A percentile compares a stretch with the other conserved stretches of the same genome.
These are phyloP conservation scores for Pithys albifrons DNA, from an alignment of 2,113 vertebrate species.

Conservation along the genomic window DNA sequence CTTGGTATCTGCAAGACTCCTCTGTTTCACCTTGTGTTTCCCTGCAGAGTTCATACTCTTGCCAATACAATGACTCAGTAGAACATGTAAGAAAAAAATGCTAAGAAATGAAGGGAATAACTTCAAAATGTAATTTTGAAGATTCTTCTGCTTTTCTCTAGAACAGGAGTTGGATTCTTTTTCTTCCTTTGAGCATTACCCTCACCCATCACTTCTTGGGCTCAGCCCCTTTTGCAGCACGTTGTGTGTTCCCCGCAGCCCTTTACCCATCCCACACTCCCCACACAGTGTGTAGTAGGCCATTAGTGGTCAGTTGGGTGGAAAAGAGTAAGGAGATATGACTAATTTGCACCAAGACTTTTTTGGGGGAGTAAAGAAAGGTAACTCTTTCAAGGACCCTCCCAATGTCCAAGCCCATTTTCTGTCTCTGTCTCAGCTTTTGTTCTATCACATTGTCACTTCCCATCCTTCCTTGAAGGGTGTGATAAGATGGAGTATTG, in stretches of 20 bases:
- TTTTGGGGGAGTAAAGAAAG: background rate
- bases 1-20: background rate
- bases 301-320: background rate
- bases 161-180: background rate
- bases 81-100: background rate
- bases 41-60: background rate
- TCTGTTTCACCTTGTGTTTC: background rate
- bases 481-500: constrained; percentile 22
- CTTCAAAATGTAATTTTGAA: background rate
- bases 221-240: background rate
- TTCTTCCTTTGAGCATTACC: background rate
- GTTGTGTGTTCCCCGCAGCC: background rate
- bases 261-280: rapidly evolving
- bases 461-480: background rate
- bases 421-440: background rate
- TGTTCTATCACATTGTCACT: background rate
- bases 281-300: rapidly evolving
- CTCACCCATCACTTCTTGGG: background rate
- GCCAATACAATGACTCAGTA: background rate
- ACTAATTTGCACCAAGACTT: background rate
- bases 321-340: background rate
- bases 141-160: background rate
- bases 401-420: background rate
- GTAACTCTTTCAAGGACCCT: background rate
- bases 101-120: background rate